Evolutionary conservation across 1,140 invertebrate species (phyloP).

Genomic region (Leptonema lineaticorne): DNA sequence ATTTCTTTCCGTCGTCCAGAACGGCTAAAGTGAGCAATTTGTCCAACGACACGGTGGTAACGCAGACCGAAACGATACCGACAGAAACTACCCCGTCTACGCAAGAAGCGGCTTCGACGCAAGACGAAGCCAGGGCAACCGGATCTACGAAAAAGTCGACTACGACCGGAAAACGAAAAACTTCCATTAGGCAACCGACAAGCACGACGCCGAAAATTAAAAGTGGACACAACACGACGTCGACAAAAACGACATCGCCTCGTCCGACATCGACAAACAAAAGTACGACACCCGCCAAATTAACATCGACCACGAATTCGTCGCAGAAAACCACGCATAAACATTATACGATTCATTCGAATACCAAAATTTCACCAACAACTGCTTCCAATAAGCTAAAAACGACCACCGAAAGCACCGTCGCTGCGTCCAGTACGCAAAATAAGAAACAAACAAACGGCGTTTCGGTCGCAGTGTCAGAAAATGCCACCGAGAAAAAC

Average conservation of each 20-base stretch:
- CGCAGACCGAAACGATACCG: slow-evolving; percentile 38
- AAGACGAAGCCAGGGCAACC: slow-evolving; percentile 48
- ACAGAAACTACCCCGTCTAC: slow-evolving; percentile 42
- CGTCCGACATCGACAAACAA: slow-evolving; percentile 31
- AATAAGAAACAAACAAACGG: slow-evolving; percentile 7
- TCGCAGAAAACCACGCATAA: slow-evolving; percentile 50
- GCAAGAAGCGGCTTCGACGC: slow-evolving; percentile 38
- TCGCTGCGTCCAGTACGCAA: slow-evolving; percentile 43
- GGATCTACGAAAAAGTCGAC: slow-evolving; percentile 46
- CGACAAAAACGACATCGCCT: background rate
- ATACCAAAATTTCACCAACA: slow-evolving; percentile 42
- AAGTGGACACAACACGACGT: slow-evolving; percentile 11
- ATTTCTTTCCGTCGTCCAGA: slow-evolving; percentile 55
- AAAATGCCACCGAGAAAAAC: slow-evolving; percentile 46
- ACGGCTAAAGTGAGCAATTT: slow-evolving; percentile 53
- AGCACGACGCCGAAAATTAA: slow-evolving; percentile 46
- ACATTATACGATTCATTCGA: slow-evolving; percentile 52
- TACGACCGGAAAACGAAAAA: slow-evolving; percentile 23
- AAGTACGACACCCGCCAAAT: slow-evolving; percentile 33
- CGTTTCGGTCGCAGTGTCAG: slow-evolving; percentile 39
- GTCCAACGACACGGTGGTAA: slow-evolving; percentile 44
- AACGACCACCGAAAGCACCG: slow-evolving; percentile 45
- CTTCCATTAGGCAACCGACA: slow-evolving; percentile 33
- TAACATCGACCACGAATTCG: slow-evolving; percentile 39
- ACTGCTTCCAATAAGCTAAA: slow-evolving; percentile 45